Percentiles rank a stretch among this genome's conserved stretches.
phyloP scores from a whole-genome alignment of 1,140 invertebrate genomes.

The Bombus superbus region DNA sequence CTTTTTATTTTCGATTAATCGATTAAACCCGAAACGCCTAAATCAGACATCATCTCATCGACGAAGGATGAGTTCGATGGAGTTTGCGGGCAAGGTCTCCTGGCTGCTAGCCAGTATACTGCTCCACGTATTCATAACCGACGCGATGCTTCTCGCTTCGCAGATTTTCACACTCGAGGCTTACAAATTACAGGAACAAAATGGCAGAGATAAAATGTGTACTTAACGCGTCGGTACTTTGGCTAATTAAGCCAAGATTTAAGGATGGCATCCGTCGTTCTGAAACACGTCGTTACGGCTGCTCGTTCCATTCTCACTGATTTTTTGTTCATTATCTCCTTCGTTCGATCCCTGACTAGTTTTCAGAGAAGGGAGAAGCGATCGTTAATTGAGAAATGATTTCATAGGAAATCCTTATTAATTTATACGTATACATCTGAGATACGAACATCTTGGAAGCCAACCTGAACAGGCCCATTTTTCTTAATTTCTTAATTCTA shows the following conservation, averaged over 20 bases:
- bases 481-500: not conserved
- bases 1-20: not conserved
- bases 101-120: constrained; percentile 51
- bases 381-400: not conserved
- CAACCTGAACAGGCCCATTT: not conserved
- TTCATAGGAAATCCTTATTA: not conserved
- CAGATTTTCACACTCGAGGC: constrained; percentile 48
- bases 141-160: constrained; percentile 42
- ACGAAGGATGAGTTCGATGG: not conserved
- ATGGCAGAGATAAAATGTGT: constrained; percentile 34
- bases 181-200: constrained; percentile 55
- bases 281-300: not conserved
- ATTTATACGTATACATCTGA: not conserved
- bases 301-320: not conserved
- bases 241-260: constrained; percentile 58
- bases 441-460: not conserved
- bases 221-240: constrained; percentile 43
- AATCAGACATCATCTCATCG: not conserved
- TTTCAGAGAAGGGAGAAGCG: too few species aligned
- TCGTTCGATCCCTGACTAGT: too few species aligned
- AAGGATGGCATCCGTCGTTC: not conserved
- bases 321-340: not conserved
- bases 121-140: constrained; percentile 60
- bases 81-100: constrained; percentile 26
- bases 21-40: constrained; percentile 4